Evolutionary conservation across 2,888 invertebrate genomes (phyloP), one percentile per base, ranked within the genome.

Genomic region (Temnothorax rugatulus): DNA sequence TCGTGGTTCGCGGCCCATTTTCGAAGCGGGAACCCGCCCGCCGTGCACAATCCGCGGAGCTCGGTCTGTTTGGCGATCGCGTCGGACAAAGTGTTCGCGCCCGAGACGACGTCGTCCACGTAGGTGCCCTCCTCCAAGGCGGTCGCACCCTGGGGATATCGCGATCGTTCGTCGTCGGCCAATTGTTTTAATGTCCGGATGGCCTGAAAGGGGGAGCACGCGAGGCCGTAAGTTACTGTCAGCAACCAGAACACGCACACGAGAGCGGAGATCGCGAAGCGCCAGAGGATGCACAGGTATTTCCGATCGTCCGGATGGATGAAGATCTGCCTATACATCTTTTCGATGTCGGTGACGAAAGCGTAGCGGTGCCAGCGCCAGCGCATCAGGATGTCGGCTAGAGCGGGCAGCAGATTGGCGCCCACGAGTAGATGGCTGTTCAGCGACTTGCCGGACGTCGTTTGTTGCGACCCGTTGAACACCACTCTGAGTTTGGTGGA

Each of bases 91-190:
- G 4, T 15, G 13, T 47, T n/a, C n/a, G n/a, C n/a, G n/a, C n/a
- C n/a, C n/a, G n/a, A n/a, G n/a, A n/a, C n/a, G n/a, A 1, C 4
- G 44, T 2, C 9, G 25, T 25, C 52, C 52, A 52, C n/a, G 0
- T n/a, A 52, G 1, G 2, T 2, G 9, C n/a, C n/a, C 1, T n/a
- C 5, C 0, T 18, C 7, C 2, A 52, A 2, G 0, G 5, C 8
- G n/a, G 4, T 4, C 0, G 44, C 44, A 2, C 44, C 44, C 44
- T 1, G 13, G 1, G 50, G 50, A 1, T 1, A 50, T 50, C 50
- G 50, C 5, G 18, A 0, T 2, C 0, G 1, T 3, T 54, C 54
- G 9, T 54, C 54, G 9, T 0, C 1, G 1, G 54, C 54, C 8
- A 54, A 21, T 3, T 54, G 54, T 3, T 0, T n/a, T 0, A 54